Base-by-base conservation (phyloP, 2,888 invertebrate species). In the Melieria omissa region DNA sequence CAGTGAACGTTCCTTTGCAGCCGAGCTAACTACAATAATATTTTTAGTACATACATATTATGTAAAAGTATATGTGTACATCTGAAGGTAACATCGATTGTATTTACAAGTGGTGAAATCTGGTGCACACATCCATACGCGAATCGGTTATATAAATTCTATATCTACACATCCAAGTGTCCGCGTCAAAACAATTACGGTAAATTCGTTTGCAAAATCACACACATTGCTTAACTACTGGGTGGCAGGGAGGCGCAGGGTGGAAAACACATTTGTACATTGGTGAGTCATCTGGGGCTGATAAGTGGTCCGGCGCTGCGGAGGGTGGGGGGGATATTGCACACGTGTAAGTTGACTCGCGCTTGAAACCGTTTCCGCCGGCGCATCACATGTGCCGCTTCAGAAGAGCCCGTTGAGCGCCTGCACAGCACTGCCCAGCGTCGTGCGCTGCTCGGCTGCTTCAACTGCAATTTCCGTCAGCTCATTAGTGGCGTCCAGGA, bases 381-480 rank as follows among this genome's bases (percentile, higher is more conserved):
- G 12, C 61, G 16, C 68, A 54, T 14, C 42, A 8, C 4, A 52
- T 12, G 14, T 42, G n/a, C 47, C 64, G 14, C 68, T 68, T 75
- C 72, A 76, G 64, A 75, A 75, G n/a, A 84, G 77, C 8, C 84
- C 82, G 58, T 82, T 83, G 1, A 84, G 76, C 4, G 83, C 83
- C 55, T 80, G 80, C 65, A 84, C 82, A 3, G 84, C 84, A 66
- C 77, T 81, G 52, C 84, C 83, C 57, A 84, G 73, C 3, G 84
- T 76, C n/a, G 84, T 82, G 55, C 77, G 71, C 12, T 66, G 71
- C 16, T 63, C 58, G 10, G 5, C n/a, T 6, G 67, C 42, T 14
- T 29, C 67, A 7, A 16, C 10, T 12, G 29, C 2, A 29, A 29
- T 29, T 29, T 70, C 9, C 73, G 57, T 64, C 29, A 29, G 29